Evolutionary conservation across 2,888 invertebrate genomes (phyloP).

Genomic region (Lordiphosa andalusiaca): DNA sequence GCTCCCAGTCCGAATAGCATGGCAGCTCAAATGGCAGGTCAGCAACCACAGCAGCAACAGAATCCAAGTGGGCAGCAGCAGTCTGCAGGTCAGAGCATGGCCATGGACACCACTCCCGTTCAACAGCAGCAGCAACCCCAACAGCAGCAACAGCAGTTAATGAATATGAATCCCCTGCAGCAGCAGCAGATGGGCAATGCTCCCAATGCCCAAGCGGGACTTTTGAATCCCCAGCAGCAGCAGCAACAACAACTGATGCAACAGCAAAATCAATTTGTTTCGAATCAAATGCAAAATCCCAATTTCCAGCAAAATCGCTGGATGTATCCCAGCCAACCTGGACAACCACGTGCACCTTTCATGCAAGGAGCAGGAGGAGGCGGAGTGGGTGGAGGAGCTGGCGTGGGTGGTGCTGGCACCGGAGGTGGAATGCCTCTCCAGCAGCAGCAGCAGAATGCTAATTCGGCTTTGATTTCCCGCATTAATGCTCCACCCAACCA

Average conservation of each 20-base stretch:
- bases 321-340: conserved; percentile 74
- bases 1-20: conserved; percentile 83
- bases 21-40: conserved; percentile 64
- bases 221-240: conserved; percentile 60
- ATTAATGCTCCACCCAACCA: conserved; percentile 83
- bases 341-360: conserved; percentile 57
- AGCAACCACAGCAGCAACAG: conserved; percentile 42
- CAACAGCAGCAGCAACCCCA: conserved; percentile 61
- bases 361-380: conserved; percentile 61
- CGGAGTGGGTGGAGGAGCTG: conserved; percentile 24
- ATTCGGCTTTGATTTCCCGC: conserved; percentile 84
- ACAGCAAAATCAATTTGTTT: conserved; percentile 64
- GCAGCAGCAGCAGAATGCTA: conserved; percentile 78
- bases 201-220: conserved; percentile 37
- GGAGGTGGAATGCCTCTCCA: conserved; percentile 40
- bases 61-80: conserved; percentile 56
- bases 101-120: conserved; percentile 54
- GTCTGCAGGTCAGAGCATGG: conserved; percentile 30
- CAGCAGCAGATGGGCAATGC: conserved; percentile 35
- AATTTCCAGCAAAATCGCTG: conserved; percentile 77
- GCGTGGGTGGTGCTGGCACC: conserved; percentile 31
- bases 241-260: conserved; percentile 62
- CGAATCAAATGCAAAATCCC: conserved; percentile 71
- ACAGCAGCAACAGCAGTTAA: conserved; percentile 66
- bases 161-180: conserved; percentile 69